Evolutionary conservation across 2,113 vertebrate species (phyloP).

Genomic region (Myiopsitta monachus): DNA sequence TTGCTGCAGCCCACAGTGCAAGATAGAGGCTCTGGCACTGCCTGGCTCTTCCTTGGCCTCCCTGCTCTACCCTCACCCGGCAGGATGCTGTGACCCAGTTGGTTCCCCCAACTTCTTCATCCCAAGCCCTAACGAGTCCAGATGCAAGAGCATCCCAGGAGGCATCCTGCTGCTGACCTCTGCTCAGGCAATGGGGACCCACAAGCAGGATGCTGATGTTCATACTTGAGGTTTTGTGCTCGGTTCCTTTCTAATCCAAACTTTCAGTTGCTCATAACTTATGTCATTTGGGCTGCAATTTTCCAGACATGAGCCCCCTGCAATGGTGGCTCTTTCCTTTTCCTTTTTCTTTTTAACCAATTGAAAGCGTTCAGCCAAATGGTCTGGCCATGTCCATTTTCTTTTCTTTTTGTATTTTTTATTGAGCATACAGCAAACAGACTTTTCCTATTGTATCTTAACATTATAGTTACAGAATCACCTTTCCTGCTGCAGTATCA

Average conservation of each 20-base stretch:
- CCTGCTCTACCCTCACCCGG: not conserved
- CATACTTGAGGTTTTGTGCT: not conserved
- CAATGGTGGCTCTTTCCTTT: slow-evolving; percentile 35
- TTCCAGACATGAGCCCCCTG: slow-evolving; percentile 30
- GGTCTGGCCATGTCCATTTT: not conserved
- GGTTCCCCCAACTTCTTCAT: not conserved
- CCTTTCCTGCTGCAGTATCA: not conserved
- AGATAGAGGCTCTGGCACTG: not conserved
- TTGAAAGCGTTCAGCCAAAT: slow-evolving; percentile 20
- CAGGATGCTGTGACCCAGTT: too few species aligned
- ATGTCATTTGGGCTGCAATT: slow-evolving; percentile 44
- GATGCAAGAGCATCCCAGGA: accelerated
- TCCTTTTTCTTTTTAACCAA: not conserved
- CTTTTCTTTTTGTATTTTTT: not conserved
- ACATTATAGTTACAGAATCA: slow-evolving; percentile 16
- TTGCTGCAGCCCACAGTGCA: not conserved
- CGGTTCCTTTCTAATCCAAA: not conserved
- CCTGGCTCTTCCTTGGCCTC: not conserved
- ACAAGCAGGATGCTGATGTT: not conserved
- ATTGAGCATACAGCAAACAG: not conserved
- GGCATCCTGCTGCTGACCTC: accelerated
- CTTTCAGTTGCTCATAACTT: slow-evolving; percentile 47
- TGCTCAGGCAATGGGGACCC: not conserved
- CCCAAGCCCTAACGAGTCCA: accelerated
- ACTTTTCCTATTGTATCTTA: slow-evolving; percentile 56